Evolutionary conservation across 2,113 vertebrate genomes (phyloP).

Genomic region (Phycodurus eques): DNA sequence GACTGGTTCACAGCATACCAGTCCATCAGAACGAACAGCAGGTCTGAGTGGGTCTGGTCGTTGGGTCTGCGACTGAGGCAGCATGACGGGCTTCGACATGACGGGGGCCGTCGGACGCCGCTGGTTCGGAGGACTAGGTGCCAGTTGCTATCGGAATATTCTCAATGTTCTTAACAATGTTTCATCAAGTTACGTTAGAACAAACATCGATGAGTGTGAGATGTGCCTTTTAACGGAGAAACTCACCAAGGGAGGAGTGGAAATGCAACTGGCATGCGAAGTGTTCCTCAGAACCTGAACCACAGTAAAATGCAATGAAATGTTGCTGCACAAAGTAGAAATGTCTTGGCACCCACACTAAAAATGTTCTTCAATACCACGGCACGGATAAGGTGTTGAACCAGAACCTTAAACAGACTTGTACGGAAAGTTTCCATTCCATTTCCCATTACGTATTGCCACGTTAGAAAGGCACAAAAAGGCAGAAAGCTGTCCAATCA

Average conservation of each 20-base stretch:
- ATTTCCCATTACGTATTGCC: not conserved
- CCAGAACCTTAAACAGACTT: not conserved
- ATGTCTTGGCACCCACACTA: conserved; percentile 5
- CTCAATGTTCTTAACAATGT: conserved; percentile 5
- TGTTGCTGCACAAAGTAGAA: conserved; percentile 5
- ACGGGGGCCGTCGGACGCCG: conserved; percentile 80
- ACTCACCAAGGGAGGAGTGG: conserved; percentile 80
- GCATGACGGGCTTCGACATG: conserved; percentile 94
- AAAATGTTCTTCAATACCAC: not conserved
- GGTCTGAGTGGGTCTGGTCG: conserved; percentile 75
- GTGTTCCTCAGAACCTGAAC: conserved; percentile 82
- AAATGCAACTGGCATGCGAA: conserved; percentile 76
- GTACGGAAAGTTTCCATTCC: not conserved
- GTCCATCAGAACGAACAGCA: conserved; percentile 81
- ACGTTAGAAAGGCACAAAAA: not conserved
- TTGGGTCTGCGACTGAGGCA: conserved; percentile 81
- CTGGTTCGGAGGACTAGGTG: conserved; percentile 89
- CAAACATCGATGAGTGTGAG: not conserved
- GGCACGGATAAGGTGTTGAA: not conserved
- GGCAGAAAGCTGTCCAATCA: not conserved
- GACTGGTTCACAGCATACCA: conserved; percentile 77
- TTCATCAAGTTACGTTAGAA: not conserved
- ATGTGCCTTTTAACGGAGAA: not conserved
- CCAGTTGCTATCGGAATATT: conserved; percentile 79
- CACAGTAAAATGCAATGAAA: conserved; percentile 50